Conservation (phyloP, 2,113 vertebrate species). For the Podarcis muralis region DNA sequence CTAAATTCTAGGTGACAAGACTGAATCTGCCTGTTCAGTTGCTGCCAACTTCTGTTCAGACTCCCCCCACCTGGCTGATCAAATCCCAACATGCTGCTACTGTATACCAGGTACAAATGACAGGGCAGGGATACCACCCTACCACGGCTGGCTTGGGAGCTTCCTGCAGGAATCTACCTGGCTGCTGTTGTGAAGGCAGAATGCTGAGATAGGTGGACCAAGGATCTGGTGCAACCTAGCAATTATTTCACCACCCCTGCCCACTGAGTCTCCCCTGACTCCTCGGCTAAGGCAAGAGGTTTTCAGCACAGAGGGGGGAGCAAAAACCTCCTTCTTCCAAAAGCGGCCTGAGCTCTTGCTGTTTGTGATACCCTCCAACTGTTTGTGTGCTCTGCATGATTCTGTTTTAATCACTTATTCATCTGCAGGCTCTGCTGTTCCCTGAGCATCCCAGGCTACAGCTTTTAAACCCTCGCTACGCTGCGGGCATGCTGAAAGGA, state of each 20-base stretch:
- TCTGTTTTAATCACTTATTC: conserved; percentile 74
- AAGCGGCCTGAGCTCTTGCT: conserved; percentile 43
- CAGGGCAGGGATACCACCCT: too few relatives aligned
- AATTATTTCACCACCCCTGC: background rate
- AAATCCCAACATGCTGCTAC: too few relatives aligned
- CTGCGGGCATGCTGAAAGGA: conserved; percentile 66
- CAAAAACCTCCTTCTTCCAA: conserved; percentile 50
- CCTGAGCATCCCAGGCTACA: conserved; percentile 61
- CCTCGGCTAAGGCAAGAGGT: background rate
- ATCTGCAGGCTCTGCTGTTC: conserved; percentile 51
- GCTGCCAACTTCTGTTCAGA: too few relatives aligned
- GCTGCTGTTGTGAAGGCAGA: too few relatives aligned
- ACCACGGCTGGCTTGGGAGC: background rate
- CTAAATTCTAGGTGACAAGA: background rate
- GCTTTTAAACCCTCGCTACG: conserved; percentile 66
- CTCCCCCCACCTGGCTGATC: too few relatives aligned
- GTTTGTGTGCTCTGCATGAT: conserved; percentile 32
- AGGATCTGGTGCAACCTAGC: too few relatives aligned
- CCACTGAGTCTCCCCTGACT: background rate
- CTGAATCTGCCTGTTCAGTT: too few relatives aligned
- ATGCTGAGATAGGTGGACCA: background rate
- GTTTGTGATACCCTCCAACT: conserved; percentile 58
- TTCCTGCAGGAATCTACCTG: background rate
- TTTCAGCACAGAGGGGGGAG: background rate
- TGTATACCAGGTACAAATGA: background rate